Conservation (phyloP, 2,113 vertebrate genomes). For the Pachyramphus minor region DNA sequence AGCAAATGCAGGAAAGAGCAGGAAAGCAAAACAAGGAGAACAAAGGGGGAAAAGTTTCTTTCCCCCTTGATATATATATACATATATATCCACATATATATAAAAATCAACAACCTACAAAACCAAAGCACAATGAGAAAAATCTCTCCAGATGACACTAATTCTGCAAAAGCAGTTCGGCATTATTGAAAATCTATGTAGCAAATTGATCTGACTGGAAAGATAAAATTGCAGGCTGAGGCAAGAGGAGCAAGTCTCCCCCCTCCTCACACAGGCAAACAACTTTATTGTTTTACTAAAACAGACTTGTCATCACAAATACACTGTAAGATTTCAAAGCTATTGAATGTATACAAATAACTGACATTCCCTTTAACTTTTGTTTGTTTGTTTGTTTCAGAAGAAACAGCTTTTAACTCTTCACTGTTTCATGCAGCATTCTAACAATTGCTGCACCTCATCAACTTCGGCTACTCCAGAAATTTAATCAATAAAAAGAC, state of each 20-base stretch:
- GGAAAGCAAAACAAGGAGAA: not conserved
- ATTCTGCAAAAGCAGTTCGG: not conserved
- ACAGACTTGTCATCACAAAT: not conserved
- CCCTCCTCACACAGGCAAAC: not conserved
- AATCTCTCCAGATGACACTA: not conserved
- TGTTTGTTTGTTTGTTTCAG: not conserved
- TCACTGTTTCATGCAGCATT: not conserved
- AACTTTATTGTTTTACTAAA: not conserved
- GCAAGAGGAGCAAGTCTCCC: accelerated
- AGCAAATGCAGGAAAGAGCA: not conserved
- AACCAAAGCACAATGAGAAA: not conserved
- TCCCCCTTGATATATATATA: not conserved
- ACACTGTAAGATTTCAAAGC: not conserved
- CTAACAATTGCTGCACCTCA: not conserved
- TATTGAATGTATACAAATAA: not conserved
- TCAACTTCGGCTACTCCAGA: not conserved
- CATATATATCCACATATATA: not conserved
- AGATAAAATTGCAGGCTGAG: not conserved
- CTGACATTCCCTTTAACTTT: not conserved
- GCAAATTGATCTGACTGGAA: not conserved
- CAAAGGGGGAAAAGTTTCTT: not conserved
- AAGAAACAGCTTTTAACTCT: not conserved
- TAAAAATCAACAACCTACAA: not conserved
- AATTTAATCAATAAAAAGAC: not conserved
- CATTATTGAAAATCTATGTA: conserved; percentile 34